These are phyloP conservation scores for Tenthredo scrophulariae DNA, from an alignment of 2,888 invertebrate genomes.

Conservation along the genomic window DNA sequence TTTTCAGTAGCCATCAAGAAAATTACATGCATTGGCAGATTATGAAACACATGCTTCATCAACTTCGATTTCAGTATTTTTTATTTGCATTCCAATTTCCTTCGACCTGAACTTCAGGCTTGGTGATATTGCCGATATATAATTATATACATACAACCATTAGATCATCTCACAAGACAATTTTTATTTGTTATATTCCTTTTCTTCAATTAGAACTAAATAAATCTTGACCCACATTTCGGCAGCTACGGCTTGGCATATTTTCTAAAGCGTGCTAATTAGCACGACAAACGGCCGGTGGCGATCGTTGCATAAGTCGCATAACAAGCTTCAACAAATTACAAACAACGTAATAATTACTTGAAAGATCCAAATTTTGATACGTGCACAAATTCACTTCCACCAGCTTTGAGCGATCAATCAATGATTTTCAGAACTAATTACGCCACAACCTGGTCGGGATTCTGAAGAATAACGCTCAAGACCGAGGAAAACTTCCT, in stretches of 20 bases:
- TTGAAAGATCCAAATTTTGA: background rate
- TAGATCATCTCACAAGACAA: background rate
- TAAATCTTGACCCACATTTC: conserved; percentile 42
- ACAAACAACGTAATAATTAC: background rate
- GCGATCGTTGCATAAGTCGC: conserved; percentile 34
- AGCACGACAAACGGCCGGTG: conserved; percentile 18
- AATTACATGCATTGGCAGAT: background rate
- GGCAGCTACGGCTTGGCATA: background rate
- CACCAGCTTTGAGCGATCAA: background rate
- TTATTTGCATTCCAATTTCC: background rate
- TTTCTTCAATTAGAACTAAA: conserved; percentile 7
- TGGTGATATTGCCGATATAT: background rate
- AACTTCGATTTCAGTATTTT: background rate
- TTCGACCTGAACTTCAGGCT: background rate
- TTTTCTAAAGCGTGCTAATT: conserved; percentile 22
- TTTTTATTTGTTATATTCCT: background rate
- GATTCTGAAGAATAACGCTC: background rate
- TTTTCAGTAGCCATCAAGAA: background rate
- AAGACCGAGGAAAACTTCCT: background rate
- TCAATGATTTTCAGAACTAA: background rate
- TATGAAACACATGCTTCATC: background rate
- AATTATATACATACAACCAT: background rate
- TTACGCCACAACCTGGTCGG: background rate
- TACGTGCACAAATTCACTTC: background rate
- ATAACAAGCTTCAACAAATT: background rate